Evolutionary conservation across 1,140 invertebrate species (phyloP).

Genomic region (Bombus soroeensis): DNA sequence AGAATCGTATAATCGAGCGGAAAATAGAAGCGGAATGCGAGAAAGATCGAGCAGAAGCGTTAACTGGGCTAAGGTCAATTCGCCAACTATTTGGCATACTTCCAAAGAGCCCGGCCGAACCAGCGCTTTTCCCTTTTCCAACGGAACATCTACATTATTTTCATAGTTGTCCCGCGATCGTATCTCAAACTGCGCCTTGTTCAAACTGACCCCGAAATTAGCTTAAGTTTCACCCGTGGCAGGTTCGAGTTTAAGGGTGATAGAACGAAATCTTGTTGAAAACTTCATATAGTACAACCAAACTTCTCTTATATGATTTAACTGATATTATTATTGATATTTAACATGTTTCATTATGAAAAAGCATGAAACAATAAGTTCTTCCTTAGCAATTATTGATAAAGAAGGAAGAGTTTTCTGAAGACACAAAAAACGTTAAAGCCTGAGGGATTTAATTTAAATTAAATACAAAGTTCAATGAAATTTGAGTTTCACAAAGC

Average conservation of each 20-base stretch:
- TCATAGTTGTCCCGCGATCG: slow-evolving; percentile 29
- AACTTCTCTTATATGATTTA: not conserved
- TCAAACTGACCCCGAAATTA: not conserved
- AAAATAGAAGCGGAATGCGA: slow-evolving; percentile 42
- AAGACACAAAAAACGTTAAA: not conserved
- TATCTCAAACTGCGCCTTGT: not conserved
- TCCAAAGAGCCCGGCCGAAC: slow-evolving; percentile 54
- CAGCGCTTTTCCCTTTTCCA: slow-evolving; percentile 27
- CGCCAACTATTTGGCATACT: slow-evolving; percentile 67
- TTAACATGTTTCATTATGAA: not conserved
- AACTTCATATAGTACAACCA: not conserved
- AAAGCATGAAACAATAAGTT: too few relatives aligned
- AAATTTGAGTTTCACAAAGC: not conserved
- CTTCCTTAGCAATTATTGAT: too few relatives aligned
- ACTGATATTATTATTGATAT: not conserved
- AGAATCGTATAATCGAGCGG: slow-evolving; percentile 50
- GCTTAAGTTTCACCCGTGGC: not conserved
- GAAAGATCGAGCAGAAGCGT: slow-evolving; percentile 56
- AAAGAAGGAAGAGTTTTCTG: not conserved
- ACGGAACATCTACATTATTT: slow-evolving; percentile 26
- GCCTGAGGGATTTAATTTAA: not conserved
- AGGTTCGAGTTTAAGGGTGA: not conserved
- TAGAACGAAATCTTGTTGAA: not conserved
- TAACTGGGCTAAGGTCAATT: slow-evolving; percentile 72
- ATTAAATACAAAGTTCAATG: not conserved